phyloP scores from a whole-genome alignment of 2,797 vertebrate species.

The Botia almorhae region DNA sequence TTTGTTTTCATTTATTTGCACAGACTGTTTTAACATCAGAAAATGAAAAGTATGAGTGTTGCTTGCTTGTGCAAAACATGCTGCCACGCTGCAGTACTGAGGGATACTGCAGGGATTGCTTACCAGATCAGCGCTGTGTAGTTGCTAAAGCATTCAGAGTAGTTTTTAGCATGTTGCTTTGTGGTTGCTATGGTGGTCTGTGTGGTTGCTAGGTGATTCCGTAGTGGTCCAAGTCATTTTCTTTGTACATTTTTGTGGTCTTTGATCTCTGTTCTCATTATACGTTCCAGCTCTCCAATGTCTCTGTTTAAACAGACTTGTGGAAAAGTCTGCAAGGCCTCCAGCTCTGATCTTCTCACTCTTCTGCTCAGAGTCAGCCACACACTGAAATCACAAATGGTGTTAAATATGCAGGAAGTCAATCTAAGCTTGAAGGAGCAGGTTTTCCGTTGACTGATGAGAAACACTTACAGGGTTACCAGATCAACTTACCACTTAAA shows the following conservation, averaged over 20 bases:
- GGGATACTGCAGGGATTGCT: not conserved
- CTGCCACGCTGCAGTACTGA: no score
- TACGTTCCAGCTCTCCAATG: not conserved
- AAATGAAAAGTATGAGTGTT: no score
- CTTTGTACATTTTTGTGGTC: not conserved
- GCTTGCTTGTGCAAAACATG: no score
- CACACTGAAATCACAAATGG: constrained; percentile 60
- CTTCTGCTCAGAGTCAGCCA: constrained; percentile 19
- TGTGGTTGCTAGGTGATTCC: not conserved
- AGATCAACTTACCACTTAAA: constrained; percentile 53
- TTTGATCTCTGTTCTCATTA: constrained; percentile 7
- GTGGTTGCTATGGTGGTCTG: not conserved
- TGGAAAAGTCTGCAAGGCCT: constrained; percentile 15
- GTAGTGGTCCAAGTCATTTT: not conserved
- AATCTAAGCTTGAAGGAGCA: constrained; percentile 64
- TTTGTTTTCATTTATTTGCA: no score
- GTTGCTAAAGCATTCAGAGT: not conserved
- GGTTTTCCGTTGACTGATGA: constrained; percentile 67
- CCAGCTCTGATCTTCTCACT: constrained; percentile 13
- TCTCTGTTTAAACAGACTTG: not conserved
- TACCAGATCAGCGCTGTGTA: not conserved
- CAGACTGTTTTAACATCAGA: no score
- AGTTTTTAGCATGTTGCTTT: not conserved
- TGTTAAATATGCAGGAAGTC: constrained; percentile 74
- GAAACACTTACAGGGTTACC: constrained; percentile 63